Evolutionary conservation across 2,797 vertebrate genomes (phyloP), one percentile per base, ranked within the genome.

Genomic region (Orientallactaga sibirica): DNA sequence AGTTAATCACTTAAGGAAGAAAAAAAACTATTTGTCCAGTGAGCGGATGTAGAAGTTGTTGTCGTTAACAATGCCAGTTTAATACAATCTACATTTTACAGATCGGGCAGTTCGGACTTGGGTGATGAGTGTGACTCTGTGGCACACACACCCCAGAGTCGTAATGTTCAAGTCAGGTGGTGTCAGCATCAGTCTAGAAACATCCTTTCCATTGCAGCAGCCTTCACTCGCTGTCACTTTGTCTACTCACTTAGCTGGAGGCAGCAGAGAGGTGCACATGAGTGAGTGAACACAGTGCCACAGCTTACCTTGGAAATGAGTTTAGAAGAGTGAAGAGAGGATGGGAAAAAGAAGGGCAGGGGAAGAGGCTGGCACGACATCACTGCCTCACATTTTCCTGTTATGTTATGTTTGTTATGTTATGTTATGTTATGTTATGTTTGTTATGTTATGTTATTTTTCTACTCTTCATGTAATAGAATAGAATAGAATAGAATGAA

Each of bases 401-500:
- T 76, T 48, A 48, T 48, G 8, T 48, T 48, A 37, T 62, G 84
- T 70, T 16, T 48, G 8, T 48, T 48, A 37, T 62, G 84, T 70
- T 16, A 70, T 27, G 33, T 37, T 48, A 48, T 48, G 8, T 48
- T 48, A 37, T 62, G 84, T 70, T 16, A 70, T 27, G 52, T 37
- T 48, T 27, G 52, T 37, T 48, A 48, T 48, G 8, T 48, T 48
- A 37, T 62, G 84, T 70, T 16, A 70, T 27, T 67, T 64, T 84
- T 24, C 52, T 74, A 73, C 64, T 86, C 71, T 92, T 48, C 19
- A 2, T 55, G 66, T 87, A 87, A 67, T 73, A 80, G 79, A 76
- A 97, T 86, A 80, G 79, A 76, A 97, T 86, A 94, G 67, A 84
- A 27, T 67, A 43, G 43, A 96, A 75, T 37, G 20, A 52, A 64